Conservation (phyloP, 2,797 vertebrate genomes). For the Balearica regulorum region DNA sequence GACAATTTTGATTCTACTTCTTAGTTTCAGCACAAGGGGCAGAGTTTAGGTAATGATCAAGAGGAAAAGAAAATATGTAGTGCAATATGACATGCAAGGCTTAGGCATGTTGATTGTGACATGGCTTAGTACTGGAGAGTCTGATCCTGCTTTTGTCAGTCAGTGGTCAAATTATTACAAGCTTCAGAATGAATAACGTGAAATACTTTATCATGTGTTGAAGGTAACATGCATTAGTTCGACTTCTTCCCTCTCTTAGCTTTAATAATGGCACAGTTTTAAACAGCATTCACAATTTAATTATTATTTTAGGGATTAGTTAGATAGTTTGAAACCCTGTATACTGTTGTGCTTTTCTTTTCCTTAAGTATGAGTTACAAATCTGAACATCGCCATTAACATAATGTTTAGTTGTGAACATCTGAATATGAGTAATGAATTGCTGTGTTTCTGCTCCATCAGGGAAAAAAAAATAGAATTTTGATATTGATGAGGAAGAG, state of each 20-base stretch:
- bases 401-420: not conserved
- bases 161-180: not conserved
- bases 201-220: not conserved
- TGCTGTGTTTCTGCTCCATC: not conserved
- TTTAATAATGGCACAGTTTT: not conserved
- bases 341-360: not conserved
- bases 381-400: not conserved
- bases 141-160: not conserved
- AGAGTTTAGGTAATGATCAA: not conserved
- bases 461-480: not conserved
- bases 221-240: not conserved
- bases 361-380: not conserved
- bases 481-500: not conserved
- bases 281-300: not conserved
- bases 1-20: not conserved
- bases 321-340: not conserved
- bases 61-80: not conserved
- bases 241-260: not conserved
- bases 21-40: not conserved
- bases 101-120: not conserved
- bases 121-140: not conserved
- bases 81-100: not conserved
- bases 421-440: not conserved
- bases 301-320: not conserved
- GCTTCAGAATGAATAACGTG: not conserved